These are phyloP conservation scores for Cottoperca gobio DNA, from an alignment of 2,797 vertebrate species.

Conservation along the genomic window DNA sequence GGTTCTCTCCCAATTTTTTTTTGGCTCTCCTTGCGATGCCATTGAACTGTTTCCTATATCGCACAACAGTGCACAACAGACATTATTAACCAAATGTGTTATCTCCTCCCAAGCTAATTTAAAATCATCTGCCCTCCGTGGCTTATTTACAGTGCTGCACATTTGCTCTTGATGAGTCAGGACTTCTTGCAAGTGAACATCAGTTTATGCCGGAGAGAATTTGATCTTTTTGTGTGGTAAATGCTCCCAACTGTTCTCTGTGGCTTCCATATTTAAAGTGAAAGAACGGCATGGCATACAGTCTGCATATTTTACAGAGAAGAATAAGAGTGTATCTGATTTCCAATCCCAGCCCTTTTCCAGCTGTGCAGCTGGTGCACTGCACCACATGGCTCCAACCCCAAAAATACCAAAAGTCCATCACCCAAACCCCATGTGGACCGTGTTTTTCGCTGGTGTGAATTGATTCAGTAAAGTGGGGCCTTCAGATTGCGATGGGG, in stretches of 20 bases:
- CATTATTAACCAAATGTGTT: conserved; percentile 67
- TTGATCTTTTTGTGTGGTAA: conserved; percentile 16
- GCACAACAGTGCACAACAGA: conserved; percentile 57
- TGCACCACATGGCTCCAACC: conserved; percentile 41
- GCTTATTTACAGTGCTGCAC: conserved; percentile 57
- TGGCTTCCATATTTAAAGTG: conserved; percentile 41
- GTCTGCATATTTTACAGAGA: conserved; percentile 29
- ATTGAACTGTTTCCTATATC: conserved; percentile 55
- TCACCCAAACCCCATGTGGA: conserved; percentile 40
- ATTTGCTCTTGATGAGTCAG: conserved; percentile 53
- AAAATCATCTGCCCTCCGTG: conserved; percentile 47
- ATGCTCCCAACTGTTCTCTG: conserved; percentile 18
- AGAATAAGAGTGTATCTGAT: conserved; percentile 32
- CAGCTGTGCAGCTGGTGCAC: conserved; percentile 49
- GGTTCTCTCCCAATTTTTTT: conserved; percentile 59
- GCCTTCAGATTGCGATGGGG: conserved; percentile 10
- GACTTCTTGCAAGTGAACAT: conserved; percentile 30
- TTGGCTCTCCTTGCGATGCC: conserved; percentile 65
- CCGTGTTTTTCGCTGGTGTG: conserved; percentile 17
- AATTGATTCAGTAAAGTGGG: conserved; percentile 26
- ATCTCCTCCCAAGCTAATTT: conserved; percentile 61
- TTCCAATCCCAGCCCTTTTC: conserved; percentile 40
- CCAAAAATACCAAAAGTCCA: conserved; percentile 46
- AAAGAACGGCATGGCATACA: conserved; percentile 30
- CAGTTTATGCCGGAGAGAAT: conserved; percentile 38